Evolutionary conservation across 2,797 vertebrate species (phyloP), one percentile per base, ranked within the genome.

Genomic region (Epinephelus malabaricus): DNA sequence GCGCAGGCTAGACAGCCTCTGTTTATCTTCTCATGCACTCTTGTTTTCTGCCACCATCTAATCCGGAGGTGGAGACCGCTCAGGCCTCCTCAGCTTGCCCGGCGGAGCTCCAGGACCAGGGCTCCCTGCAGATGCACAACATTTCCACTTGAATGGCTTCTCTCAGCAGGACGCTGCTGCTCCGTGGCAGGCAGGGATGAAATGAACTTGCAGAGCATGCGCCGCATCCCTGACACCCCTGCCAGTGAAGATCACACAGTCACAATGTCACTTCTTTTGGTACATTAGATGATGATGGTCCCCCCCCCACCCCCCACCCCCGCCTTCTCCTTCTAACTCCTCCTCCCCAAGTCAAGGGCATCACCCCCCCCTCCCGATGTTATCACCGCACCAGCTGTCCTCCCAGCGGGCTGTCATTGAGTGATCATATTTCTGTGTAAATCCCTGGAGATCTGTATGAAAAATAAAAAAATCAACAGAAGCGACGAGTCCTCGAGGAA

Each of bases 281-380:
- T 17, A 6, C 55, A 59, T 45, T 25, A 64, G 56, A 63, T 27
- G 81, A 66, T 27, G 81, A 38, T 69, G 54, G 18, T 17, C 27
- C 19, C 47, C 30, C 54, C 23, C 2, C 40, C 40, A 2, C 2
- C 40, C 40, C 40, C 40, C 40, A 43, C 9, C 38, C 47, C 76
- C 68, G 34, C 75, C 21, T 53, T 46, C 61, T 69, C 86, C 66
- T 40, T 59, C 70, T 56, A 77, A 69, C 78, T 88, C 87, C 82
- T 70, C 69, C 79, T 83, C 78, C 60, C 63, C 77, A 47, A 88
- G 81, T 91, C 91, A 93, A 94, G 93, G 92, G 88, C 93, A 92
- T 86, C 79, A n/a, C 81, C 79, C 82, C 76, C 76, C 13, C 27
- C 27, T 65, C 67, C 77, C 69, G 64, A 59, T 45, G 69, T 64